Conservation (phyloP, 2,888 invertebrate species). For the Hymenopus coronatus region DNA sequence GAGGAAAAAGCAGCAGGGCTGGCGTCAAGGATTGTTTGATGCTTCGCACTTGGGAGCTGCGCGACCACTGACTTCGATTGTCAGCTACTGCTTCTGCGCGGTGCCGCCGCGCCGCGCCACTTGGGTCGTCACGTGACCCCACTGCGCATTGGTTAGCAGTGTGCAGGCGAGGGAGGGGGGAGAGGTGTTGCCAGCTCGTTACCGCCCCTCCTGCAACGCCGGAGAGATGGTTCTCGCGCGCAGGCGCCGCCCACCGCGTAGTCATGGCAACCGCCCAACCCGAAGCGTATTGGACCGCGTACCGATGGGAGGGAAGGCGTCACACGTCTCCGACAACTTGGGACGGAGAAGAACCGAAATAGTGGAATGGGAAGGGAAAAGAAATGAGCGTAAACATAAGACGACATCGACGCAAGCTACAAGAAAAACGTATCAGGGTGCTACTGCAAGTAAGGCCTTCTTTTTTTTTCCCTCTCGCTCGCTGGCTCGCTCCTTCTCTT, state of each 20-base stretch:
- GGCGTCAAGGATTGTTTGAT: background rate
- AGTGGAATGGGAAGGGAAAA: background rate
- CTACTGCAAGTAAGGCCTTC: background rate
- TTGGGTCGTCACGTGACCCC: constrained; percentile 43
- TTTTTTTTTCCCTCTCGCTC: background rate
- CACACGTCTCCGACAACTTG: background rate
- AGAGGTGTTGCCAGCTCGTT: constrained; percentile 43
- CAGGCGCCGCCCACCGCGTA: constrained; percentile 24
- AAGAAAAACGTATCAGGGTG: constrained; percentile 19
- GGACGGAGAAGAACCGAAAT: background rate
- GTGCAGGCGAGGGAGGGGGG: constrained; percentile 25
- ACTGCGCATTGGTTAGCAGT: background rate
- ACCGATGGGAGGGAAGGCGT: background rate
- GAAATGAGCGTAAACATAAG: constrained; percentile 6
- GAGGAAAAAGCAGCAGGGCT: background rate
- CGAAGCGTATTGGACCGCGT: background rate
- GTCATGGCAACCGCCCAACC: constrained; percentile 23
- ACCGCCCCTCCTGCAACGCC: constrained; percentile 46
- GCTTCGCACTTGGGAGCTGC: constrained; percentile 15
- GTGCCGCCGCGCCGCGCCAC: constrained; percentile 47
- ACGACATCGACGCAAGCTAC: background rate
- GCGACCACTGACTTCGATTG: constrained; percentile 9
- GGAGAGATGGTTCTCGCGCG: constrained; percentile 40
- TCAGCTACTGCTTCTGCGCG: constrained; percentile 11
- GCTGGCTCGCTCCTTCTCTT: background rate